A percentile compares a stretch with the other conserved stretches of the same genome.
These are phyloP conservation scores for Rhinolophus ferrumequinum DNA, from an alignment of 2,113 vertebrate genomes.

Conservation along the genomic window DNA sequence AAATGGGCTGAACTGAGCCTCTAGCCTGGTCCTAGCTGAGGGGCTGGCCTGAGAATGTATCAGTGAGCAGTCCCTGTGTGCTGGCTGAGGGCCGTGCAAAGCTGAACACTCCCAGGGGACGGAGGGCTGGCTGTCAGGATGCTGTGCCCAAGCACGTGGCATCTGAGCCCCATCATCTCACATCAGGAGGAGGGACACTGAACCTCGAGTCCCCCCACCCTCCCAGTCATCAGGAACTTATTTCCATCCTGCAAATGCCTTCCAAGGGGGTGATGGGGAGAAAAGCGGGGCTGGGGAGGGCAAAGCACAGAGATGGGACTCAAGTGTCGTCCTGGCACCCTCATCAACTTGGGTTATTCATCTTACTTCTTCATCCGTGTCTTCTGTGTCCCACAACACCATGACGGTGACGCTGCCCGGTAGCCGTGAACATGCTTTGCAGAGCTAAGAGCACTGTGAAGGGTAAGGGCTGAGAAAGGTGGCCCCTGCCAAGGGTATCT, in stretches of 20 bases:
- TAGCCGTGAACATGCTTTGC: rapidly evolving
- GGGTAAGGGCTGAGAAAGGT: rapidly evolving
- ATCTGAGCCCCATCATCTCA: neutral
- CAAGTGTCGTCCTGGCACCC: neutral
- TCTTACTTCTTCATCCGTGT: neutral
- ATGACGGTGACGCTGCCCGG: rapidly evolving
- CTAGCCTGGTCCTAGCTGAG: neutral
- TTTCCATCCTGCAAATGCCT: neutral
- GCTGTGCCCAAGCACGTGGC: neutral
- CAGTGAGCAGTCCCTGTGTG: neutral
- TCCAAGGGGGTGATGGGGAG: neutral
- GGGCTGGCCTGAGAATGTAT: neutral
- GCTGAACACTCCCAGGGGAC: neutral
- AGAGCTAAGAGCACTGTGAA: neutral
- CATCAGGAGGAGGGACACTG: neutral
- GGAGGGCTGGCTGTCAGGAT: neutral
- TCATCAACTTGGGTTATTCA: neutral
- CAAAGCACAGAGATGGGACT: no score
- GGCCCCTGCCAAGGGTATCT: neutral
- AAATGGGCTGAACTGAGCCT: neutral
- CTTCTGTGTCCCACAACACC: neutral
- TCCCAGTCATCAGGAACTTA: neutral
- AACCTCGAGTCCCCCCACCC: neutral
- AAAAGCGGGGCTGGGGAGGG: neutral
- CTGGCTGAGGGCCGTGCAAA: neutral